These are phyloP conservation scores for Metellina segmentata DNA, from an alignment of 2,888 invertebrate species.

Conservation along the genomic window DNA sequence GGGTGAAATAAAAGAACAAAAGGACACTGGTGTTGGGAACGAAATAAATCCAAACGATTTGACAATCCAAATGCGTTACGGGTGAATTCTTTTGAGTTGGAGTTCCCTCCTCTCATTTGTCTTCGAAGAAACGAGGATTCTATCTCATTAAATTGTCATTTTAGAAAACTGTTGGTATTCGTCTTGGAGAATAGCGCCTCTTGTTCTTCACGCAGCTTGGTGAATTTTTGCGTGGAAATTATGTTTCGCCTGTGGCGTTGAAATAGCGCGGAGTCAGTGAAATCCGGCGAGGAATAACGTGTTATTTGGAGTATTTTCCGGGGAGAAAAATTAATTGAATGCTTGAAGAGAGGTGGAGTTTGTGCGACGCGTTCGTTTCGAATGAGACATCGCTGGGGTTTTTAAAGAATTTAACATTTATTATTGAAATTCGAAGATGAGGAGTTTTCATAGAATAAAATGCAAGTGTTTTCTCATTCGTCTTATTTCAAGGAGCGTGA, in stretches of 20 bases:
- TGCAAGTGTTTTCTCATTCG: too few relatives aligned
- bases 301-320: not conserved
- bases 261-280: not conserved
- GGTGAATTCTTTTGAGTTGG: conserved; percentile 44
- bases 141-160: conserved; percentile 67
- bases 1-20: not conserved
- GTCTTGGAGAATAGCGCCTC: conserved; percentile 5
- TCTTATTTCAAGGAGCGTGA: too few relatives aligned
- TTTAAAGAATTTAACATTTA: not conserved
- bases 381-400: not conserved
- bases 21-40: not conserved
- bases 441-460: too few relatives aligned
- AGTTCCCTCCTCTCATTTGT: conserved; percentile 33
- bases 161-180: conserved; percentile 55
- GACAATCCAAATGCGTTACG: conserved; percentile 50
- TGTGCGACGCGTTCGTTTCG: not conserved
- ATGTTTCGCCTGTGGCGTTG: conserved; percentile 30
- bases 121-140: conserved; percentile 47
- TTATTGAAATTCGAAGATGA: too few relatives aligned
- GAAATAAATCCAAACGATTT: conserved; percentile 49
- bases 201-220: conserved; percentile 21
- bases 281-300: not conserved
- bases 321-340: conserved; percentile 10
- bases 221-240: conserved; percentile 36
- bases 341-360: not conserved